These are phyloP conservation scores for Nipponia nippon DNA, from an alignment of 2,113 vertebrate species.

Conservation along the genomic window DNA sequence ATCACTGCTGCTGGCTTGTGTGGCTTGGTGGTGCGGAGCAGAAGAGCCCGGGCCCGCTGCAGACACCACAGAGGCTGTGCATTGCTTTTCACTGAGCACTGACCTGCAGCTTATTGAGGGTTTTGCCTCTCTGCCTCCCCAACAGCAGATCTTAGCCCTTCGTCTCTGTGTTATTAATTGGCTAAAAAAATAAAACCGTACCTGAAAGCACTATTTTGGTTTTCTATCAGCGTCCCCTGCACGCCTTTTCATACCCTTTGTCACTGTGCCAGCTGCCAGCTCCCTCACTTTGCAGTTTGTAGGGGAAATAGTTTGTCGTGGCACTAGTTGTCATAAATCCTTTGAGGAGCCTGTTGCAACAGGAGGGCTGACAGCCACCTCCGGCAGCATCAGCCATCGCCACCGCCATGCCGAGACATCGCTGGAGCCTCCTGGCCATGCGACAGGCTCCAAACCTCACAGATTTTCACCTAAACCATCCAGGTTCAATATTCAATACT, in stretches of 20 bases:
- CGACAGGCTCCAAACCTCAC: background rate
- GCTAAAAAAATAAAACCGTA: background rate
- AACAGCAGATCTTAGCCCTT: background rate
- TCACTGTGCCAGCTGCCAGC: background rate
- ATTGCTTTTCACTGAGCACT: background rate
- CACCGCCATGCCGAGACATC: background rate
- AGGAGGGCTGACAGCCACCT: background rate
- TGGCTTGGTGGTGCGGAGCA: background rate
- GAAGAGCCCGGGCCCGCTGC: background rate
- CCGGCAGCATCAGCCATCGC: background rate
- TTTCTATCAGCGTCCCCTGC: background rate
- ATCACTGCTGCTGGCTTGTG: fast-evolving
- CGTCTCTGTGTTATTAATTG: background rate
- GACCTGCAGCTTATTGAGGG: background rate
- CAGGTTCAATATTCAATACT: background rate
- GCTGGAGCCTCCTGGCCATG: background rate
- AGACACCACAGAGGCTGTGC: background rate
- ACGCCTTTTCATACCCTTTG: background rate
- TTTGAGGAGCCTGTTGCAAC: background rate
- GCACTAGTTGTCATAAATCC: background rate
- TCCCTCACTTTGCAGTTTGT: background rate
- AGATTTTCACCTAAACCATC: background rate
- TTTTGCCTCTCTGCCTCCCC: background rate
- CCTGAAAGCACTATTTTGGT: background rate
- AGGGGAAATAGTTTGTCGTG: background rate